Percentiles rank a stretch among this genome's conserved stretches.
These are phyloP conservation scores for Griposia aprilina DNA, from an alignment of 2,888 invertebrate species.

Conservation along the genomic window DNA sequence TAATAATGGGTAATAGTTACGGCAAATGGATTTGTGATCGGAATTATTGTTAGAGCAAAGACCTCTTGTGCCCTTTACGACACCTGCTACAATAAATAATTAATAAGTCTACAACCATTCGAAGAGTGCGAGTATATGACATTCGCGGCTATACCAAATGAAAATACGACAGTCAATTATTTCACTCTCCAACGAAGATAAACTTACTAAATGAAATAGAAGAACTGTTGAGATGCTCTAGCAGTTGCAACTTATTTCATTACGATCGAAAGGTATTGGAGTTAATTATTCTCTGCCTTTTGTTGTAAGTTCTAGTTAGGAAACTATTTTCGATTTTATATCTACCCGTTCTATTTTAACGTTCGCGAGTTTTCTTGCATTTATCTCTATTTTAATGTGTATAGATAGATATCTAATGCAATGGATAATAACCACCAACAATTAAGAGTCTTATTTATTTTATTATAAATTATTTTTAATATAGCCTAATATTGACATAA, in stretches of 20 bases:
- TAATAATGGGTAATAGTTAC: constrained; percentile 23
- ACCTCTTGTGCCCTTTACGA: constrained; percentile 2
- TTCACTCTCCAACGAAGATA: background rate
- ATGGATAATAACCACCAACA: no score
- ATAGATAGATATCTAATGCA: background rate
- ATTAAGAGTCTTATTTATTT: no score
- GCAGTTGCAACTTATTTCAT: constrained; percentile 23
- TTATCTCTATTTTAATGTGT: background rate
- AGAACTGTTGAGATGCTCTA: background rate
- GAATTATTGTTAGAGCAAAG: constrained; percentile 18
- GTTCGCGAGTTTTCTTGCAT: background rate
- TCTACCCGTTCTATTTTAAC: background rate
- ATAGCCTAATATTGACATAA: no score
- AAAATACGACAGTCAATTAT: background rate
- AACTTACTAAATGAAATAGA: constrained; percentile 6
- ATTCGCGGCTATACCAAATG: background rate
- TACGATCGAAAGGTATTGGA: background rate
- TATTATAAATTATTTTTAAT: no score
- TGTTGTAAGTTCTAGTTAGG: background rate
- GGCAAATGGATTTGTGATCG: constrained; percentile 24
- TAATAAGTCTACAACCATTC: background rate
- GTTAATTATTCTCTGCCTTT: background rate
- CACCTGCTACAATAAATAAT: constrained; percentile 11
- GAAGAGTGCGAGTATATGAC: background rate
- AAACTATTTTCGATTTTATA: background rate